Percentiles rank a stretch among this genome's conserved stretches.
Conservation (phyloP, 2,888 invertebrate species). For the Dascillus cervinus region DNA sequence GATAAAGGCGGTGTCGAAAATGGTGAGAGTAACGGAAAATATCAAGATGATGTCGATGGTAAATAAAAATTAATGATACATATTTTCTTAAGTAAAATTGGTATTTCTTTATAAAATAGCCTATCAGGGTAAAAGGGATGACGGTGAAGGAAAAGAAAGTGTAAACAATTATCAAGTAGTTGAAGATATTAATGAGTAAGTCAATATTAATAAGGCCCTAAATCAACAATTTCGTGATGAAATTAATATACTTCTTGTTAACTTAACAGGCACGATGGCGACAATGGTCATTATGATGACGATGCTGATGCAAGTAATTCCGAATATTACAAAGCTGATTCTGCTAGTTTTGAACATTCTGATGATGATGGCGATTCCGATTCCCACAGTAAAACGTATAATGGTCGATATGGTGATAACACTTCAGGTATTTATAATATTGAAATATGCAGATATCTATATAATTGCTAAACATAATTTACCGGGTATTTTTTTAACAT, state of each 20-base stretch:
- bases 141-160: slow-evolving; percentile 24
- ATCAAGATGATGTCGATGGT: slow-evolving; percentile 5
- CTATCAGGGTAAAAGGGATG: slow-evolving; percentile 13
- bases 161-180: slow-evolving; percentile 29
- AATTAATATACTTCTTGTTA: slow-evolving; percentile 6
- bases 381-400: no score
- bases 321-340: no score
- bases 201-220: no score
- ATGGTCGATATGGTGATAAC: no score
- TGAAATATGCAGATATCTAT: no score
- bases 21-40: slow-evolving; percentile 29
- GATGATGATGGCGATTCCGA: slow-evolving; percentile 21
- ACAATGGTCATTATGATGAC: slow-evolving; percentile 16
- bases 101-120: not conserved
- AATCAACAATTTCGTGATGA: slow-evolving; percentile 6
- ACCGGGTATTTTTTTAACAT: no score
- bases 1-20: slow-evolving; percentile 43
- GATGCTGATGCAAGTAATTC: slow-evolving; percentile 17
- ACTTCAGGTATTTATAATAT: no score
- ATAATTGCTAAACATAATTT: no score
- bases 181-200: slow-evolving; percentile 32
- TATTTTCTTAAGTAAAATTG: not conserved
- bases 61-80: slow-evolving; percentile 1
- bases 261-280: slow-evolving; percentile 11
- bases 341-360: slow-evolving; percentile 8